Evolutionary conservation across 2,797 vertebrate species (phyloP).

Genomic region (Sebastes alutus): DNA sequence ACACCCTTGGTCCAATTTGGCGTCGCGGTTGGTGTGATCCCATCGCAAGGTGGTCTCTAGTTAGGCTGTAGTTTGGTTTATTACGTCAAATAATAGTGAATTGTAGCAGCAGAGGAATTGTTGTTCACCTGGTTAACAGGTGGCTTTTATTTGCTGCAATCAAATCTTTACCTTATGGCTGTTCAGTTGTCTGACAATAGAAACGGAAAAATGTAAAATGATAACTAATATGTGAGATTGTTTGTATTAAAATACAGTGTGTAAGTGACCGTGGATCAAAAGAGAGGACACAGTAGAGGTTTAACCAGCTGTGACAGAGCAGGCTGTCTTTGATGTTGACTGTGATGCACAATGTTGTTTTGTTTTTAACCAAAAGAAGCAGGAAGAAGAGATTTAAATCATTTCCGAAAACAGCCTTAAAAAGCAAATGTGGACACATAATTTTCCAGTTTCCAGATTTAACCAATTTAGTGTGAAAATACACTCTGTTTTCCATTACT

Average conservation of each 20-base stretch:
- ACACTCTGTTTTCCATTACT: too few relatives aligned
- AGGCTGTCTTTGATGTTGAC: neutral
- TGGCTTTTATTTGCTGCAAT: neutral
- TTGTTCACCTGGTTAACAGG: neutral
- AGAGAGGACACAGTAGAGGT: neutral
- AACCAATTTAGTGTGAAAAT: too few relatives aligned
- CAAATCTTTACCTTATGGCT: neutral
- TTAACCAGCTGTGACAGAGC: neutral
- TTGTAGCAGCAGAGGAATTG: neutral
- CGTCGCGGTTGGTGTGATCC: too few relatives aligned
- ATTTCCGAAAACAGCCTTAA: too few relatives aligned
- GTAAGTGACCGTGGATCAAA: neutral
- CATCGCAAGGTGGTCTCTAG: too few relatives aligned
- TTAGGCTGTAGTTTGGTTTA: neutral
- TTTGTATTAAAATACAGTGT: neutral
- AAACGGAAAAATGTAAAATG: neutral
- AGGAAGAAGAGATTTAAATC: neutral
- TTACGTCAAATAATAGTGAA: neutral
- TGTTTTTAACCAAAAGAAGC: neutral
- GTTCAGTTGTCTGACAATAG: neutral
- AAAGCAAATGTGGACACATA: rapidly evolving
- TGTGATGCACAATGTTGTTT: neutral
- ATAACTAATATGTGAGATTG: neutral
- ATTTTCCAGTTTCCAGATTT: too few relatives aligned
- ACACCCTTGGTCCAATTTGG: too few relatives aligned